phyloP scores from a whole-genome alignment of 2,797 vertebrate species.

The Enteromius mattozi region DNA sequence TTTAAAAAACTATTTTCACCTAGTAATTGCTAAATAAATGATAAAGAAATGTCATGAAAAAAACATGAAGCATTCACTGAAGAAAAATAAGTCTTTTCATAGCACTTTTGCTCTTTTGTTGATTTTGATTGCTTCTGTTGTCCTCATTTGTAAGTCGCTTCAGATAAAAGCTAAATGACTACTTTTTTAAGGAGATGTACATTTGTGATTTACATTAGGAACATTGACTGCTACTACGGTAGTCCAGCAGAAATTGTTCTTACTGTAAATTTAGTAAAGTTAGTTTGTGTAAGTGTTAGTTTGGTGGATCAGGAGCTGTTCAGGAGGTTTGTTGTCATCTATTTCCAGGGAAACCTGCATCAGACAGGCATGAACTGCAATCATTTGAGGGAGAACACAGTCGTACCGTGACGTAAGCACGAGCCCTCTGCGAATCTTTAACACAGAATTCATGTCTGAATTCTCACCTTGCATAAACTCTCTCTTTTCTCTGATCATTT shows the following conservation, averaged over 20 bases:
- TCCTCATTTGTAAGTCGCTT: background rate
- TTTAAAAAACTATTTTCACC: background rate
- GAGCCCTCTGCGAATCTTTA: background rate
- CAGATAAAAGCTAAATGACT: background rate
- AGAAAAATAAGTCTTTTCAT: too few species aligned
- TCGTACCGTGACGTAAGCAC: background rate
- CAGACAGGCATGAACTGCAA: background rate
- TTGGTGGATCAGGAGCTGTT: too few species aligned
- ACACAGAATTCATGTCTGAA: constrained; percentile 18
- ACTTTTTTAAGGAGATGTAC: background rate
- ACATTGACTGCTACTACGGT: background rate
- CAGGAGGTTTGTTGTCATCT: background rate
- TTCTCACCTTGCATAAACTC: background rate
- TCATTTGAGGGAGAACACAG: background rate
- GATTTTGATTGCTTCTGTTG: background rate
- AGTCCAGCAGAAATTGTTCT: too few species aligned
- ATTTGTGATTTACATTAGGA: background rate
- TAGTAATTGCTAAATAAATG: background rate
- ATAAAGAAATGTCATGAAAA: background rate
- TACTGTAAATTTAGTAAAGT: too few species aligned
- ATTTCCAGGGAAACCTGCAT: background rate
- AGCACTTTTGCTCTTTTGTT: background rate
- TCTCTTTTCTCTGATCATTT: constrained; percentile 22
- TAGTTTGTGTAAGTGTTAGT: too few species aligned
- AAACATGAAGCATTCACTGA: background rate